Base-by-base conservation (phyloP, 1,140 invertebrate genomes). In the Drosophila setifemur region DNA sequence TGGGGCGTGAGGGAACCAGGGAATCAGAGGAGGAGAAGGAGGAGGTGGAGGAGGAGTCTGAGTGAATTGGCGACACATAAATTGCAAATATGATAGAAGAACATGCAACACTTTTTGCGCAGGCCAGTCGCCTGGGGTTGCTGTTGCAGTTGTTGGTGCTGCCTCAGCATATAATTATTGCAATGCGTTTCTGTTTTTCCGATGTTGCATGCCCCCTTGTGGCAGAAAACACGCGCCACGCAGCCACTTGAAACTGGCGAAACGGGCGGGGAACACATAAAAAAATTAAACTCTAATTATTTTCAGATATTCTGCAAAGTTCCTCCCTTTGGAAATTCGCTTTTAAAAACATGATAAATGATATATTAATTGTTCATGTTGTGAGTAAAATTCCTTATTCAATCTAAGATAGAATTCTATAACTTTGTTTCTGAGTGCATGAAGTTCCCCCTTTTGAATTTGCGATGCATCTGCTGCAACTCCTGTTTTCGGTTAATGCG, bases 1-100 rank as follows among this genome's bases (percentile, higher is more conserved):
- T 29, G 49, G 25, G 16, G n/a, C n/a, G n/a, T n/a, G n/a, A n/a
- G 7, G 45, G 44, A 14, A 35, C 8, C 5, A 12, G 31, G 11
- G 3, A 12, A 33, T 33, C 31, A 3, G 25, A 18, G n/a, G 5
- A 16, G 14, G 16, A 12, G 23, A 8, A 21, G 31, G 12, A 9
- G 16, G 14, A 29, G 50, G 5, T 2, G 35, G 6, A 14, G 29
- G 42, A 21, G 29, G 11, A 40, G 72, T 61, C 77, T 69, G 69
- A 73, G 61, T 74, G 70, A 85, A 83, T 85, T 83, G 81, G 73
- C 81, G 81, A 83, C 79, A 83, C 75, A 83, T 86, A 83, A 83
- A 83, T 83, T 83, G 82, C 55, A 75, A 83, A 85, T 82, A 82
- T 82, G 78, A 85, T 83, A 86, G 71, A 81, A 81, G 77, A 81